Percentiles rank a stretch among this genome's conserved stretches.
These are phyloP conservation scores for Melanerpes formicivorus DNA, from an alignment of 2,113 vertebrate genomes.

Conservation along the genomic window DNA sequence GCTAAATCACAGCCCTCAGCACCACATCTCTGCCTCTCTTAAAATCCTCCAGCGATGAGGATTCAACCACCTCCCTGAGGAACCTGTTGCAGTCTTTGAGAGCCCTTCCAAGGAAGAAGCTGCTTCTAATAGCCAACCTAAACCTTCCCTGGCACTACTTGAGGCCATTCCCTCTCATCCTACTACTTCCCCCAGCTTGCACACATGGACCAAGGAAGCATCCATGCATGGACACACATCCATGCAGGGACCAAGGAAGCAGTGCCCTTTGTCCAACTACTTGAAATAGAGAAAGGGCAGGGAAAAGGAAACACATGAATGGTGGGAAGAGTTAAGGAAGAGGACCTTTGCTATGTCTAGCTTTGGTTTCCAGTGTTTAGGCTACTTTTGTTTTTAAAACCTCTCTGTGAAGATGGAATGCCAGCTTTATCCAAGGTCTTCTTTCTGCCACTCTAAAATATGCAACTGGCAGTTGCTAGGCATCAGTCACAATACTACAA, in stretches of 20 bases:
- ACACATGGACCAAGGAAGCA: background rate
- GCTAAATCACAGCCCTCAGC: too few relatives aligned
- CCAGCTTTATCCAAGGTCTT: background rate
- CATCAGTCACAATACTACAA: slow-evolving; percentile 23
- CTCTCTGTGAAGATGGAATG: background rate
- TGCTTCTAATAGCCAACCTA: too few relatives aligned
- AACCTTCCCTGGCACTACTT: too few relatives aligned
- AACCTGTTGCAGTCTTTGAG: too few relatives aligned
- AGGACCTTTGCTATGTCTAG: background rate
- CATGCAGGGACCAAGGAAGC: fast-evolving
- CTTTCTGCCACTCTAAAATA: background rate
- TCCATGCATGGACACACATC: background rate
- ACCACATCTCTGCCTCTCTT: too few relatives aligned
- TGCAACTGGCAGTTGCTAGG: slow-evolving; percentile 11
- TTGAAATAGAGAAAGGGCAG: background rate
- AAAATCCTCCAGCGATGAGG: too few relatives aligned
- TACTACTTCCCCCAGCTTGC: background rate
- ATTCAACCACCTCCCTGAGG: too few relatives aligned
- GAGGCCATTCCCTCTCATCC: too few relatives aligned
- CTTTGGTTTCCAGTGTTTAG: background rate
- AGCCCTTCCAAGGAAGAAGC: too few relatives aligned
- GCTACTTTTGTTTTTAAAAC: background rate
- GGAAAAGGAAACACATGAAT: background rate
- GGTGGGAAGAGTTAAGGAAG: background rate
- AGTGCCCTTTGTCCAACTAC: background rate